A percentile compares a stretch with the other conserved stretches of the same genome.
Conservation (phyloP, 2,113 vertebrate species). For the Brachyhypopomus occidentalis region DNA sequence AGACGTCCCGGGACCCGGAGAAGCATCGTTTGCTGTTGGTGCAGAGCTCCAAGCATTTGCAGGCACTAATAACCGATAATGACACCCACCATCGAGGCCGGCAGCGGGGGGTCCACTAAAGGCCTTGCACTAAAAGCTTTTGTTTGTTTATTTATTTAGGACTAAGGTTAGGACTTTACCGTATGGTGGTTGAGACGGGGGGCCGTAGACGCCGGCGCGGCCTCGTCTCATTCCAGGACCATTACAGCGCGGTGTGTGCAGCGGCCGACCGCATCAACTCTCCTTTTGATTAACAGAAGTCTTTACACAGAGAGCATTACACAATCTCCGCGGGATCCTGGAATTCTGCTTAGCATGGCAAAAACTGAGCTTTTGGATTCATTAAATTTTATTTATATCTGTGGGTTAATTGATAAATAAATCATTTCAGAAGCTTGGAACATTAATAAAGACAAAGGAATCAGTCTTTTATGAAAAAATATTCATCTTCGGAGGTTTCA, state of each 20-base stretch:
- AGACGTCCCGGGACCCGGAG: conserved; percentile 20
- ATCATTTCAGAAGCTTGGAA: conserved; percentile 50
- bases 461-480: conserved; percentile 59
- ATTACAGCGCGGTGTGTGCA: neutral
- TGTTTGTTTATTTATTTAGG: neutral
- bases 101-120: neutral
- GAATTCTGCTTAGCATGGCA: conserved; percentile 40
- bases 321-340: conserved; percentile 20
- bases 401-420: conserved; percentile 50
- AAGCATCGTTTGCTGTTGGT: conserved; percentile 17
- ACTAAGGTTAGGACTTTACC: neutral
- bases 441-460: conserved; percentile 50
- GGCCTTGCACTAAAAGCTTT: neutral
- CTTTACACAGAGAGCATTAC: conserved; percentile 39
- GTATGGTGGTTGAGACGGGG: neutral
- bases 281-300: conserved; percentile 37
- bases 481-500: conserved; percentile 11
- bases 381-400: conserved; percentile 31
- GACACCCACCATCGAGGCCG: neutral
- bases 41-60: neutral
- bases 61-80: neutral
- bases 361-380: conserved; percentile 32
- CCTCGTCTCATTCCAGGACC: neutral
- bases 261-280: neutral
- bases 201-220: neutral